Evolutionary conservation across 1,140 invertebrate genomes (phyloP).

Genomic region (Bombus huntii): DNA sequence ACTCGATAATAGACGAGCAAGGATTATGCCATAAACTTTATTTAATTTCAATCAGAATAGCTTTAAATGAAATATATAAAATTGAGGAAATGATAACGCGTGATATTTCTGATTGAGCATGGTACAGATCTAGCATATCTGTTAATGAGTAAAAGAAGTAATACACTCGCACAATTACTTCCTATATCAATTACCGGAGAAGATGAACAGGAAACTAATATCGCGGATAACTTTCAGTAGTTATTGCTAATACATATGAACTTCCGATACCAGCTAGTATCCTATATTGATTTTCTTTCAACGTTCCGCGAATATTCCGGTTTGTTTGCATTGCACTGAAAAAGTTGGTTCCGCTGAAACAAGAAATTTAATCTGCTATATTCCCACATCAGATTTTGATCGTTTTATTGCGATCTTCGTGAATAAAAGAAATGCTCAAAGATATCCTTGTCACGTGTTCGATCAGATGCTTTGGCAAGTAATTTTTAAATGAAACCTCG

Average conservation of each 20-base stretch:
- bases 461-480: neutral
- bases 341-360: neutral
- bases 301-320: neutral
- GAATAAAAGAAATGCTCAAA: neutral
- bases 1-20: too few species aligned
- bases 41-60: too few species aligned
- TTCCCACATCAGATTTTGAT: neutral
- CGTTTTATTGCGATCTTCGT: constrained; percentile 2
- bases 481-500: neutral
- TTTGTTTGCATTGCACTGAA: neutral
- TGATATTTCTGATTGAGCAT: too few species aligned
- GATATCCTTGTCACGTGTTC: neutral
- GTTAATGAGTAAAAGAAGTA: too few species aligned
- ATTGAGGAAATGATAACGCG: too few species aligned
- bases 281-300: constrained; percentile 18
- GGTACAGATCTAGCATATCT: too few species aligned
- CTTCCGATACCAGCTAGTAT: neutral
- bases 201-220: neutral
- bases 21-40: too few species aligned
- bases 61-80: too few species aligned
- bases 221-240: neutral
- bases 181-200: neutral
- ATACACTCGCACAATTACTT: too few species aligned
- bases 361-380: neutral
- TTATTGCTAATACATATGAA: neutral